phyloP scores from a whole-genome alignment of 2,113 vertebrate species.

The Chaetodon trifascialis region DNA sequence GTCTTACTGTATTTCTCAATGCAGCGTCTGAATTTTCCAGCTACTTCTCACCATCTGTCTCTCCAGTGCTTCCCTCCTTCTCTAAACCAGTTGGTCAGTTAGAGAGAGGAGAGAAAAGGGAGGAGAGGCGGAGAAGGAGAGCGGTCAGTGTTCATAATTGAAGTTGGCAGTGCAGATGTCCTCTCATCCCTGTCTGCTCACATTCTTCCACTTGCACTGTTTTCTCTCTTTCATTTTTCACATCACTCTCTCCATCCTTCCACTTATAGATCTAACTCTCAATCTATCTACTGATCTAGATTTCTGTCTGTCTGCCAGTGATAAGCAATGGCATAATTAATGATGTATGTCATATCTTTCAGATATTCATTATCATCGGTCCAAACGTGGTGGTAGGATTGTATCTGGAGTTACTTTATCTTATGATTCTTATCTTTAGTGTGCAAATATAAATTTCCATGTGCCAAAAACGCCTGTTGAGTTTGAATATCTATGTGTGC shows the following conservation, averaged over 20 bases:
- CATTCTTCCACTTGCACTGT: slow-evolving; percentile 51
- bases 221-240: slow-evolving; percentile 44
- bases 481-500: background rate
- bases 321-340: background rate
- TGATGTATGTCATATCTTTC: background rate
- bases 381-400: slow-evolving; percentile 3
- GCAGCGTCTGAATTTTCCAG: slow-evolving; percentile 3
- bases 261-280: slow-evolving; percentile 11
- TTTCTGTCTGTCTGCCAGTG: background rate
- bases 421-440: slow-evolving; percentile 25
- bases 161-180: slow-evolving; percentile 72
- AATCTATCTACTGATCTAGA: background rate
- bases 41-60: slow-evolving; percentile 59
- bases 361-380: slow-evolving; percentile 1
- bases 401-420: background rate
- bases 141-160: slow-evolving; percentile 69
- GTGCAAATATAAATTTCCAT: slow-evolving; percentile 1
- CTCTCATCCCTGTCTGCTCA: slow-evolving; percentile 48
- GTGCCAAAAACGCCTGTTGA: slow-evolving; percentile 8
- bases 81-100: slow-evolving; percentile 51
- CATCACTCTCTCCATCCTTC: slow-evolving; percentile 11
- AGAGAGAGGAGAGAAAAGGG: slow-evolving; percentile 30
- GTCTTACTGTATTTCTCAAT: slow-evolving; percentile 20
- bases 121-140: slow-evolving; percentile 24
- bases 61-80: slow-evolving; percentile 23